phyloP scores from a whole-genome alignment of 2,888 invertebrate species.

The Dicranocentrus wangi region DNA sequence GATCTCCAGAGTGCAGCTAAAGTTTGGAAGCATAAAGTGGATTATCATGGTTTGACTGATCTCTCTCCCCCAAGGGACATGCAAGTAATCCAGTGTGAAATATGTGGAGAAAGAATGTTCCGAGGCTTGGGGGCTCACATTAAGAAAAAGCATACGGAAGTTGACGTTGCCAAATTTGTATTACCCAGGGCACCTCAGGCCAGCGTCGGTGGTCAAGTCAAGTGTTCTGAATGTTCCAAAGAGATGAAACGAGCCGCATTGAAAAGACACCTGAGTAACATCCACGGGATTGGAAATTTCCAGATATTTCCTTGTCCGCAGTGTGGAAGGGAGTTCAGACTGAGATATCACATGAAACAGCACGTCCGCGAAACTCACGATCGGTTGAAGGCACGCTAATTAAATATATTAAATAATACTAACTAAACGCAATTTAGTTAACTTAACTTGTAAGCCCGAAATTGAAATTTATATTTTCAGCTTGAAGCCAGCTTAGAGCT shows the following conservation, averaged over 20 bases:
- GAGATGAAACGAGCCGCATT: not conserved
- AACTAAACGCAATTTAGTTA: too few relatives aligned
- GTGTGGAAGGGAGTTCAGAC: not conserved
- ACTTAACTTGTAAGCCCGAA: too few relatives aligned
- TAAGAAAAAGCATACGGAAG: constrained; percentile 20
- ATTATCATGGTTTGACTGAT: not conserved
- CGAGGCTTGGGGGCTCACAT: constrained; percentile 5
- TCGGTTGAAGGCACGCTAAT: too few relatives aligned
- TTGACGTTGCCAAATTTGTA: not conserved
- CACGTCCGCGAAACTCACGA: not conserved
- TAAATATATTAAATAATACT: too few relatives aligned
- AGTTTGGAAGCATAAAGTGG: constrained; percentile 31
- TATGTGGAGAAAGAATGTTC: not conserved
- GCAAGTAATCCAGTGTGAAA: not conserved
- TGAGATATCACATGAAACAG: not conserved
- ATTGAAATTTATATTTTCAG: too few relatives aligned
- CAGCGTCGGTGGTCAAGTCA: not conserved
- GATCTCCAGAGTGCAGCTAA: not conserved
- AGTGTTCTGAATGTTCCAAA: not conserved
- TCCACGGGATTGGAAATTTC: not conserved
- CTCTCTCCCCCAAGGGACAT: constrained; percentile 8
- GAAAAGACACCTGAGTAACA: not conserved
- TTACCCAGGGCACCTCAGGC: not conserved
- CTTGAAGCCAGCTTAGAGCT: too few relatives aligned
- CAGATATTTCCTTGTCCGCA: not conserved